Conservation (phyloP, 2,113 vertebrate species). For the Genyomyrus donnyi region DNA sequence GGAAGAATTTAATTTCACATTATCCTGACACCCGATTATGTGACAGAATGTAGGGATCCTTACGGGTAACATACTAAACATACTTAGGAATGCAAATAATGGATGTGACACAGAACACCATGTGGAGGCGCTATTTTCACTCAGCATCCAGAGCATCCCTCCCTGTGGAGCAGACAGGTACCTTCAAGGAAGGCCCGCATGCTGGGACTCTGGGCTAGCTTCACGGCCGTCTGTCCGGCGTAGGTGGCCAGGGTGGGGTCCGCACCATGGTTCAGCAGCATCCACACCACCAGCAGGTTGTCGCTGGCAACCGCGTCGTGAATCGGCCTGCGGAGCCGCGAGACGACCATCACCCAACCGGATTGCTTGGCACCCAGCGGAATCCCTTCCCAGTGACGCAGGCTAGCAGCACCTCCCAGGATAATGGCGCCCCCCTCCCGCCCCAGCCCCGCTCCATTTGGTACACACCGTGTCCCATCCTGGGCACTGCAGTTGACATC, state of each 20-base stretch:
- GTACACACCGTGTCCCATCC: slow-evolving; percentile 84
- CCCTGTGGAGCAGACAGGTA: slow-evolving; percentile 36
- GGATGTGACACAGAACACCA: neutral
- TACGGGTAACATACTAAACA: neutral
- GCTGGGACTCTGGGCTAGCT: slow-evolving; percentile 79
- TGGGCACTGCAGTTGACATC: slow-evolving; percentile 97
- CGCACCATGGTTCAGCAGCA: slow-evolving; percentile 90
- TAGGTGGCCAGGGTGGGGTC: slow-evolving; percentile 95
- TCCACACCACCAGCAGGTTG: slow-evolving; percentile 90
- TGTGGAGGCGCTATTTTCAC: neutral
- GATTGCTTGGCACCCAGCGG: no score
- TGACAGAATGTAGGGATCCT: neutral
- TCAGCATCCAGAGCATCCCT: neutral
- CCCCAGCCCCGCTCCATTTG: neutral
- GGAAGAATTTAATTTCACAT: neutral
- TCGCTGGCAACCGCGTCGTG: slow-evolving; percentile 93
- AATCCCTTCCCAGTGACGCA: neutral
- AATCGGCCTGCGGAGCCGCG: slow-evolving; percentile 67
- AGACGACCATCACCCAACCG: neutral
- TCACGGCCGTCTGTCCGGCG: slow-evolving; percentile 90
- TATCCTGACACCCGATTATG: neutral
- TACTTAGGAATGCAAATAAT: neutral
- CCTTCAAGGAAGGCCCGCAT: slow-evolving; percentile 91
- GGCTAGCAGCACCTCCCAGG: neutral
- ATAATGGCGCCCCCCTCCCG: neutral